phyloP scores from a whole-genome alignment of 1,140 invertebrate genomes.

The Neodiprion virginianus region DNA sequence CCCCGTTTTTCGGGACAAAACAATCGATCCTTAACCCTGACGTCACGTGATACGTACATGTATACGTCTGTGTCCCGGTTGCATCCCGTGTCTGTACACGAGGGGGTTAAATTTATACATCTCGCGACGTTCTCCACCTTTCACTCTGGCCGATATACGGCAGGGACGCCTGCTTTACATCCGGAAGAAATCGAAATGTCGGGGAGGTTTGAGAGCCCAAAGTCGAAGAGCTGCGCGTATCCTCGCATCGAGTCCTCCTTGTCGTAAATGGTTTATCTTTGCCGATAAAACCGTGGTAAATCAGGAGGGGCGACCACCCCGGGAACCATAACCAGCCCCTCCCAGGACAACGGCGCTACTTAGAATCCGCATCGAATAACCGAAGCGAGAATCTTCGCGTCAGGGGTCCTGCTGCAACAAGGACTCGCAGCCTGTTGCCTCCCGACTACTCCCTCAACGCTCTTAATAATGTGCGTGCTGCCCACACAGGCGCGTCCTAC shows the following conservation, averaged over 20 bases:
- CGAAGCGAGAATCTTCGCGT: neutral
- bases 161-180: no score
- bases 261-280: constrained; percentile 15
- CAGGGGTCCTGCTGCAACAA: neutral
- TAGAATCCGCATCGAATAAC: neutral
- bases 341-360: constrained; percentile 1
- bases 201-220: no score
- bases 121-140: neutral
- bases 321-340: constrained; percentile 6
- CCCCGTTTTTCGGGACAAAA: neutral
- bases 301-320: constrained; percentile 1
- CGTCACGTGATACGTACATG: neutral
- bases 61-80: neutral
- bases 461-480: neutral
- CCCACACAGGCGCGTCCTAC: neutral
- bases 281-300: constrained; percentile 8
- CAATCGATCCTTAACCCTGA: neutral
- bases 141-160: neutral
- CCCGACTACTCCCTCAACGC: neutral
- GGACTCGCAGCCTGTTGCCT: neutral
- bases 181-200: no score
- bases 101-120: neutral
- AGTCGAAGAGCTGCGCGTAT: no score
- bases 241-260: no score
- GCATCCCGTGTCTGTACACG: neutral